Percentiles rank a stretch among this genome's conserved stretches.
Conservation (phyloP, 2,113 vertebrate genomes). For the Seriola quinqueradiata region DNA sequence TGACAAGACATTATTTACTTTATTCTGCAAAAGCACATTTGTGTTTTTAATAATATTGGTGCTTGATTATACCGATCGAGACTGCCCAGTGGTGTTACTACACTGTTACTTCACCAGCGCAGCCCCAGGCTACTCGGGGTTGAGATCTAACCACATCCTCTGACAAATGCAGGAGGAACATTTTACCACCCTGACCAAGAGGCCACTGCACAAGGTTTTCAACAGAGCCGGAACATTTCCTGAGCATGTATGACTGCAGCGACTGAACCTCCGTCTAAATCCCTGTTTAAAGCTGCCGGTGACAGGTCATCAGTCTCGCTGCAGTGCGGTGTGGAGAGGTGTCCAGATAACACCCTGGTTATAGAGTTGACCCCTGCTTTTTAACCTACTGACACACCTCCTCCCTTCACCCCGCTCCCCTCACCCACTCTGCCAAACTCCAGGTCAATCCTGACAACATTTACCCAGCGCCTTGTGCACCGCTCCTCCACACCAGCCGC, state of each 20-base stretch:
- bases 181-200: conserved; percentile 69
- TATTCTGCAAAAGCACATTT: conserved; percentile 31
- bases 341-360: conserved; percentile 58
- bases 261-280: conserved; percentile 21
- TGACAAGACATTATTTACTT: conserved; percentile 41
- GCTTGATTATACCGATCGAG: conserved; percentile 31
- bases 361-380: conserved; percentile 61
- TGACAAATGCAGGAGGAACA: conserved; percentile 61
- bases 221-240: conserved; percentile 56
- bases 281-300: conserved; percentile 22
- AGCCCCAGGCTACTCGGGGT: conserved; percentile 12
- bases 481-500: conserved; percentile 23
- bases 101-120: conserved; percentile 42
- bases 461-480: conserved; percentile 46
- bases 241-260: conserved; percentile 48
- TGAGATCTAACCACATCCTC: conserved; percentile 74
- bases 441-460: conserved; percentile 49
- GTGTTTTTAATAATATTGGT: conserved; percentile 16
- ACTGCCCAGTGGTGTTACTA: conserved; percentile 39
- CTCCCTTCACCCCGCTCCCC: conserved; percentile 37
- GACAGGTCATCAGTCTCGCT: conserved; percentile 30
- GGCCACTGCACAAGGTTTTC: conserved; percentile 58
- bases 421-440: conserved; percentile 13
- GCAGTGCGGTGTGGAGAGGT: conserved; percentile 46
- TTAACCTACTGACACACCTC: conserved; percentile 66